Evolutionary conservation across 2,888 invertebrate species (phyloP).

Genomic region (Ganaspis brasiliensis): DNA sequence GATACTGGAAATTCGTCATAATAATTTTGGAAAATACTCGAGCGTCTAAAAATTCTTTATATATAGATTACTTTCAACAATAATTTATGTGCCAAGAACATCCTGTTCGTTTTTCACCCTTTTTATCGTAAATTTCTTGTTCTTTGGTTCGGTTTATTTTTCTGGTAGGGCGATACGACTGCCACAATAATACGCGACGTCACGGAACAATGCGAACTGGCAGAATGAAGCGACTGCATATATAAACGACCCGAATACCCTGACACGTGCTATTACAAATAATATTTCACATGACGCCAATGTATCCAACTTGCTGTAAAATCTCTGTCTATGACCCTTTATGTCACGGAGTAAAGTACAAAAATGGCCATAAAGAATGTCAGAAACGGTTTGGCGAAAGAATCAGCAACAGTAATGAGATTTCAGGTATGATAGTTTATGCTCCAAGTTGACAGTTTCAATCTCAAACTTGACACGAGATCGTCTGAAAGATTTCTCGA

Average conservation of each 20-base stretch:
- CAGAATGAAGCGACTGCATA: slow-evolving; percentile 36
- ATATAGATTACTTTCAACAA: too few relatives aligned
- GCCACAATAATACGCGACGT: slow-evolving; percentile 17
- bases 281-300: slow-evolving; percentile 33
- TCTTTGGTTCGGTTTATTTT: slow-evolving; percentile 20
- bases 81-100: slow-evolving; percentile 12
- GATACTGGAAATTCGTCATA: too few relatives aligned
- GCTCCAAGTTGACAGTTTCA: slow-evolving; percentile 6
- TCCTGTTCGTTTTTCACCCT: slow-evolving; percentile 23
- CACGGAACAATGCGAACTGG: slow-evolving; percentile 36
- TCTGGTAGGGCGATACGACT: slow-evolving; percentile 23
- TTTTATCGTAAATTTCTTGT: slow-evolving; percentile 28
- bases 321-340: slow-evolving; percentile 10
- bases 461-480: neutral
- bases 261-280: slow-evolving; percentile 25
- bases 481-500: neutral
- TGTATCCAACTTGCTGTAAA: slow-evolving; percentile 20
- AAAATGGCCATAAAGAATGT: neutral
- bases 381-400: neutral
- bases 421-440: neutral
- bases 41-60: too few relatives aligned
- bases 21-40: too few relatives aligned
- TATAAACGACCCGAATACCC: slow-evolving; percentile 33
- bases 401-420: neutral
- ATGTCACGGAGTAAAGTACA: too few relatives aligned